Evolutionary conservation across 2,888 invertebrate genomes (phyloP).

Genomic region (Heliconius ethilla): DNA sequence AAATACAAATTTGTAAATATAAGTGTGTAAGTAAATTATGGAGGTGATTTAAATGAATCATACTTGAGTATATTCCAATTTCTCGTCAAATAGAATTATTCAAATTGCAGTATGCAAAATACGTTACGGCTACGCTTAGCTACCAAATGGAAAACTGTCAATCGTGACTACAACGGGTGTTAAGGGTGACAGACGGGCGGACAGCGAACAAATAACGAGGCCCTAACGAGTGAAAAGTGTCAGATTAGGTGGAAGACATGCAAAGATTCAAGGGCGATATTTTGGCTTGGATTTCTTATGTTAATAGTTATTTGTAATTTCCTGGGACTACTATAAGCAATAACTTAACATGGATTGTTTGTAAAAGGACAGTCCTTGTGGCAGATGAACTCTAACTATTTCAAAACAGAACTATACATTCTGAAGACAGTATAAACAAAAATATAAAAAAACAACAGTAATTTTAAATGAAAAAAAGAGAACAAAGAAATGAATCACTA

Average conservation of each 20-base stretch:
- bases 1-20: too few relatives aligned
- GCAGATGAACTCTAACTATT: too few relatives aligned
- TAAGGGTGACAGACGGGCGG: slow-evolving; percentile 56
- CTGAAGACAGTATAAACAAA: too few relatives aligned
- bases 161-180: slow-evolving; percentile 55
- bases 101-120: slow-evolving; percentile 22
- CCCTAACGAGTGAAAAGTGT: slow-evolving; percentile 77
- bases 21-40: too few relatives aligned
- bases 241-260: slow-evolving; percentile 53
- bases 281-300: slow-evolving; percentile 28
- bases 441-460: too few relatives aligned
- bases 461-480: too few relatives aligned
- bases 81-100: slow-evolving; percentile 19
- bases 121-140: slow-evolving; percentile 17
- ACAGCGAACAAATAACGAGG: slow-evolving; percentile 78
- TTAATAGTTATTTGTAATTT: slow-evolving; percentile 27
- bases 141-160: slow-evolving; percentile 44
- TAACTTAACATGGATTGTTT: not conserved
- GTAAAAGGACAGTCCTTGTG: too few relatives aligned
- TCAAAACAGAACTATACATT: too few relatives aligned
- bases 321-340: not conserved
- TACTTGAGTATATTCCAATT: not conserved
- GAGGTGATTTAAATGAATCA: too few relatives aligned
- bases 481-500: not conserved
- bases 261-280: slow-evolving; percentile 45